Conservation (phyloP, 2,113 vertebrate species). For the Ceyx cyanopectus region DNA sequence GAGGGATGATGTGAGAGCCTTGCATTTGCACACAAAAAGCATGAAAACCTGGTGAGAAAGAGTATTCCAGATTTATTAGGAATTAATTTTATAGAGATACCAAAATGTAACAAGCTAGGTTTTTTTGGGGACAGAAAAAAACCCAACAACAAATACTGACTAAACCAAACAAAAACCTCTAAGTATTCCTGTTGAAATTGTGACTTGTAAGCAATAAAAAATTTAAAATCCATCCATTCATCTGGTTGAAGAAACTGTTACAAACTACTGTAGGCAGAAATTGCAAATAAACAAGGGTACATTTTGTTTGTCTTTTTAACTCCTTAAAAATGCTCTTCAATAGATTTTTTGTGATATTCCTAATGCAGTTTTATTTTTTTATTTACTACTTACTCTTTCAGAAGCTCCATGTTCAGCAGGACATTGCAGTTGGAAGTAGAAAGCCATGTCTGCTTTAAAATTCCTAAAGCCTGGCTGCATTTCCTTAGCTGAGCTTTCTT, state of each 20-base stretch:
- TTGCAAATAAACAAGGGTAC: not conserved
- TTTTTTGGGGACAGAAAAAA: not conserved
- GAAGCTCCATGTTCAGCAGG: not conserved
- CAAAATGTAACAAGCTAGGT: not conserved
- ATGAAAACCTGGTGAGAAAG: not conserved
- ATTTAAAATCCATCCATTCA: conserved; percentile 62
- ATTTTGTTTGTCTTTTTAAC: not conserved
- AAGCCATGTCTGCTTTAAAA: conserved; percentile 2
- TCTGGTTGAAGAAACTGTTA: not conserved
- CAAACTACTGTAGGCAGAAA: not conserved
- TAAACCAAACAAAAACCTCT: not conserved
- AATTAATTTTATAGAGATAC: not conserved
- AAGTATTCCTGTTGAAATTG: not conserved
- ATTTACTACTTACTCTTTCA: conserved; percentile 9
- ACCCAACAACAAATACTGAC: not conserved
- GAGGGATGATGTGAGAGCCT: not conserved
- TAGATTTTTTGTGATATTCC: not conserved
- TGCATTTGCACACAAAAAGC: not conserved
- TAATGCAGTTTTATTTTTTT: not conserved
- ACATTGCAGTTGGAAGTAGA: conserved; percentile 10
- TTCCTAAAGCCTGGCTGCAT: not conserved
- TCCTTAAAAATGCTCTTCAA: not conserved
- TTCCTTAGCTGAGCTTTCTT: conserved; percentile 6
- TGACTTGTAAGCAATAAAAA: conserved; percentile 16
- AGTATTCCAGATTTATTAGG: not conserved